Evolutionary conservation across 2,113 vertebrate genomes (phyloP).

Genomic region (Myodes glareolus): DNA sequence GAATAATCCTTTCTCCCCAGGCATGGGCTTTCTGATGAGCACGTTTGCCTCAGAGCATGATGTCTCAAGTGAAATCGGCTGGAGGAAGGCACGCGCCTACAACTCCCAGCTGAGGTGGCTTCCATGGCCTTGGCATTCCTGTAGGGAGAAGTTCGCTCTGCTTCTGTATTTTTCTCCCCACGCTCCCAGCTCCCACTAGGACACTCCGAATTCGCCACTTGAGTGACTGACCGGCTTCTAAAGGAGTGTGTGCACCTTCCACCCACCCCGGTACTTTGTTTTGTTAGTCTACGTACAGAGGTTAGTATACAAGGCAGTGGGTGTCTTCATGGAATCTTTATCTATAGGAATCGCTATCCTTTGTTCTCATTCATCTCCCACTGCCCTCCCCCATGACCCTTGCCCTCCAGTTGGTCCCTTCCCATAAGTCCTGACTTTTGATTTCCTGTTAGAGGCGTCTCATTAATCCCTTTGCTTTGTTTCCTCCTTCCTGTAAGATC

Average conservation of each 20-base stretch:
- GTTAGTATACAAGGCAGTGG: background rate
- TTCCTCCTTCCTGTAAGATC: background rate
- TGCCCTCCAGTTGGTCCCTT: background rate
- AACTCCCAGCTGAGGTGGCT: background rate
- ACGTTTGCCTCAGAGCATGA: background rate
- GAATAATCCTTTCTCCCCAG: background rate
- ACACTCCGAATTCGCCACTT: background rate
- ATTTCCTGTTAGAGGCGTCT: background rate
- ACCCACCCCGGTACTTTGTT: background rate
- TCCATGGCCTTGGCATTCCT: background rate
- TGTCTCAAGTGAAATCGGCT: background rate
- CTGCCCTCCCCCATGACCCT: background rate
- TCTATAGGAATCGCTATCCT: background rate
- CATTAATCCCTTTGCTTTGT: background rate
- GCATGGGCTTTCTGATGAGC: background rate
- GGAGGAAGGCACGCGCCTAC: background rate
- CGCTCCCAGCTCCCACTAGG: background rate
- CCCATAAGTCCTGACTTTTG: background rate
- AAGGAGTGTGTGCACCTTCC: background rate
- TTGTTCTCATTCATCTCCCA: background rate
- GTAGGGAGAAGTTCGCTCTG: background rate
- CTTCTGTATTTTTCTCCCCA: background rate
- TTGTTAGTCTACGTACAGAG: background rate
- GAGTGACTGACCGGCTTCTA: background rate
- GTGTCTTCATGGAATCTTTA: background rate